Percentiles rank a stretch among this genome's conserved stretches.
phyloP scores from a whole-genome alignment of 2,113 vertebrate genomes.

The Menidia beryllina region DNA sequence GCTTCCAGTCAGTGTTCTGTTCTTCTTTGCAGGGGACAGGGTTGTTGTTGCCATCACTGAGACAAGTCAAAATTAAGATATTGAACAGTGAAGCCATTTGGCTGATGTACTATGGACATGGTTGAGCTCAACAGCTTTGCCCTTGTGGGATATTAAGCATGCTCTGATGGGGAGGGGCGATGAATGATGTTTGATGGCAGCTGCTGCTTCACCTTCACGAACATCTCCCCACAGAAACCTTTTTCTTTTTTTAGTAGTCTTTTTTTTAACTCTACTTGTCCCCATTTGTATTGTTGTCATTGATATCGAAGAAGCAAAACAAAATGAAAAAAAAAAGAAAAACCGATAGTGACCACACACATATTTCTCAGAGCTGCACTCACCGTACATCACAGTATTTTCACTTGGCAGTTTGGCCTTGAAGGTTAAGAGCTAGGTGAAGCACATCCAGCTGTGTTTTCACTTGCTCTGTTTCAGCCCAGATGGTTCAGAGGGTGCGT shows the following conservation, averaged over 20 bases:
- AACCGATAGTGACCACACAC: conserved; percentile 1
- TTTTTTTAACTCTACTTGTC: not conserved
- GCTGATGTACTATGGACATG: conserved; percentile 8
- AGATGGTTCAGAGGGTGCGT: conserved; percentile 43
- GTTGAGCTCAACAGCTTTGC: conserved; percentile 35
- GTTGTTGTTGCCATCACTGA: not conserved
- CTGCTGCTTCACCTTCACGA: conserved; percentile 56
- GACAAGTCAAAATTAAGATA: conserved; percentile 8
- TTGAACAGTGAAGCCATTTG: conserved; percentile 1
- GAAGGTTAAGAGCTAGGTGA: conserved; percentile 60
- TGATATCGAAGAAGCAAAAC: not conserved
- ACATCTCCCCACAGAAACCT: not conserved
- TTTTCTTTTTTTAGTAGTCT: not conserved
- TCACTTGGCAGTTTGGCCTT: conserved; percentile 41
- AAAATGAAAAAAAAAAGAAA: not conserved
- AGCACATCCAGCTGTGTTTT: conserved; percentile 71
- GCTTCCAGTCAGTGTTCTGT: conserved; percentile 28
- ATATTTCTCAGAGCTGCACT: conserved; percentile 4
- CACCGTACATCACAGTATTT: conserved; percentile 14
- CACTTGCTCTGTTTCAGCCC: conserved; percentile 59
- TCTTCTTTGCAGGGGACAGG: conserved; percentile 7
- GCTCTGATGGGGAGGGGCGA: conserved; percentile 43
- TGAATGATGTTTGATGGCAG: conserved; percentile 61
- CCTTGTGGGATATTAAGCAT: conserved; percentile 59
- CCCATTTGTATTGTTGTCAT: not conserved